Base-by-base conservation (phyloP, 2,797 vertebrate genomes). In the Momotus momota region DNA sequence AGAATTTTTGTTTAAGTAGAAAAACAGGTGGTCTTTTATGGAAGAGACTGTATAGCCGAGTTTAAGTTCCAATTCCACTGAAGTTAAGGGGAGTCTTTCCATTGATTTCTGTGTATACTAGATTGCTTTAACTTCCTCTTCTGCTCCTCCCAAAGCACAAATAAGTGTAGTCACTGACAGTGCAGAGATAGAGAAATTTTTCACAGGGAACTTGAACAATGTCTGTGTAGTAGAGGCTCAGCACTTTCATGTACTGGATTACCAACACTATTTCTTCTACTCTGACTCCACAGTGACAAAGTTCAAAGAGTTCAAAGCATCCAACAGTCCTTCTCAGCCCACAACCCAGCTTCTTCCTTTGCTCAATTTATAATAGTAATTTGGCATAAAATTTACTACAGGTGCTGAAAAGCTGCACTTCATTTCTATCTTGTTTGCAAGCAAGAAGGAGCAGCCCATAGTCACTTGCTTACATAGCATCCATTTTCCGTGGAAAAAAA, bases 11-110 rank as follows among this genome's bases (percentile, higher is more conserved):
- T 79, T 90, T 66, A 84, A 94, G 93, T 64, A 82, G 84, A 84
- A 65, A 91, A 96, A 83, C 87, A 96, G 82, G 70, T 65, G 74
- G 72, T 38, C 81, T 72, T 70, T 87, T 73, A 86, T 35, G 54
- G 81, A 81, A 81, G 25, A 81, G 46, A 58, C n/a, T 3, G 2
- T 57, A 72, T 4, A 80, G 71, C 1, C 41, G 48, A 93, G 69
- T 86, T 84, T n/a, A 79, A 82, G 77, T 46, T 93, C 62, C 70
- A 91, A 92, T 70, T 55, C 55, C 66, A 81, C 3, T 54, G 31
- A 92, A 72, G 82, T 77, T 71, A 94, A 86, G 72, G 25, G 49
- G 51, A 93, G 40, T 21, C 65, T 73, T 81, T 85, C 69, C 54
- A 90, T 1, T 55, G 71, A 83, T 78, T 90, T 83, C 80, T 81